phyloP scores from a whole-genome alignment of 2,888 invertebrate genomes.

The Pristionchus arcanus region DNA sequence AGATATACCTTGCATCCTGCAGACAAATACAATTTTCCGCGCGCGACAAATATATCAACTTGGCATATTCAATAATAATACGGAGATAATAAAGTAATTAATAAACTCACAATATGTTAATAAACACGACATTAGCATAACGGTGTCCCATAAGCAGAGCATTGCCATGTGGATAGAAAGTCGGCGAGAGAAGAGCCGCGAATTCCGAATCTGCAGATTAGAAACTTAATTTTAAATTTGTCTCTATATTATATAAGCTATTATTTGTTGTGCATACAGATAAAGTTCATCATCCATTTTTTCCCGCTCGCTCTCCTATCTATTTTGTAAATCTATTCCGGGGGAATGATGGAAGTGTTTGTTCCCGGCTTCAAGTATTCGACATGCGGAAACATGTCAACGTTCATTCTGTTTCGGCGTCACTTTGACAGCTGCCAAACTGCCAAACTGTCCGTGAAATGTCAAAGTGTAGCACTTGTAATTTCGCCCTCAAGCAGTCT shows the following conservation, averaged over 20 bases:
- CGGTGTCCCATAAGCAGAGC: slow-evolving; percentile 77
- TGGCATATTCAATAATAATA: not conserved
- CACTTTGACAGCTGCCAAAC: not conserved
- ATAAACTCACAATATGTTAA: slow-evolving; percentile 65
- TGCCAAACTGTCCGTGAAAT: too few relatives aligned
- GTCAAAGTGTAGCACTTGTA: too few relatives aligned
- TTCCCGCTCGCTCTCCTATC: too few relatives aligned
- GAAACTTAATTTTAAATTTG: slow-evolving; percentile 7
- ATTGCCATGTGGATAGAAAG: slow-evolving; percentile 75
- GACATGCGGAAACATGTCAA: not conserved
- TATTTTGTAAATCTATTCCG: not conserved
- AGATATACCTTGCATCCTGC: too few relatives aligned
- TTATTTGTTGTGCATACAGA: not conserved
- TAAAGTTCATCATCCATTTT: too few relatives aligned
- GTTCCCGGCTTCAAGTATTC: not conserved
- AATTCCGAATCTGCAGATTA: slow-evolving; percentile 67
- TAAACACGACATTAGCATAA: slow-evolving; percentile 73
- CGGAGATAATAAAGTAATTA: not conserved
- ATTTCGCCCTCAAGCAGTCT: not conserved
- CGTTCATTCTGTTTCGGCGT: not conserved
- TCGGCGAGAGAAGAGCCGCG: slow-evolving; percentile 75
- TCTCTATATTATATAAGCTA: not conserved
- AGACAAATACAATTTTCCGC: too few relatives aligned
- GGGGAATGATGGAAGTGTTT: not conserved
- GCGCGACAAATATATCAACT: too few relatives aligned